Conservation (phyloP, 2,113 vertebrate genomes). For the Falcunculus frontatus region DNA sequence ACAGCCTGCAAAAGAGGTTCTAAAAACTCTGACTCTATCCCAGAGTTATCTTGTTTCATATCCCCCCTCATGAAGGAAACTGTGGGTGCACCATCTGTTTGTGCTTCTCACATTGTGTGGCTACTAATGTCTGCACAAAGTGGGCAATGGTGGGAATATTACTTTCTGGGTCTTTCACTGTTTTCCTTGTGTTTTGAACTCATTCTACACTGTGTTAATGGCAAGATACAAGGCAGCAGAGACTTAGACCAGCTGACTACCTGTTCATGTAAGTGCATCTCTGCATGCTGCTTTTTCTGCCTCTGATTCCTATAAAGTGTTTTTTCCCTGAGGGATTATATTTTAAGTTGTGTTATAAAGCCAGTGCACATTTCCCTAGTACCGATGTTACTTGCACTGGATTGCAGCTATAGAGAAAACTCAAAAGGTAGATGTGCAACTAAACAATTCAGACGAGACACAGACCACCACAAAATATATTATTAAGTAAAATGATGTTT, state of each 20-base stretch:
- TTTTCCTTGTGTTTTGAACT: neutral
- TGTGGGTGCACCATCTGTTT: neutral
- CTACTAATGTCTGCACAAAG: neutral
- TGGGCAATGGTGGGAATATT: neutral
- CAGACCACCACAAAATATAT: slow-evolving; percentile 63
- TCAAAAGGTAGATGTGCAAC: slow-evolving; percentile 16
- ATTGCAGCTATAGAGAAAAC: neutral
- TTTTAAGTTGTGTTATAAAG: slow-evolving; percentile 21
- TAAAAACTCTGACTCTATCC: neutral
- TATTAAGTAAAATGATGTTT: slow-evolving; percentile 70
- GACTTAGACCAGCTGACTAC: neutral
- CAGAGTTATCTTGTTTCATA: neutral
- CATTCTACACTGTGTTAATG: neutral
- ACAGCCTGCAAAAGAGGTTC: neutral
- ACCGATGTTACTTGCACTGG: neutral
- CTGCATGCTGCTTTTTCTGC: neutral
- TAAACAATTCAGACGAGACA: slow-evolving; percentile 29
- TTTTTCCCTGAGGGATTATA: neutral
- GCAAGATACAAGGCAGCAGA: neutral
- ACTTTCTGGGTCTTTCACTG: neutral
- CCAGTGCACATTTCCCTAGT: neutral
- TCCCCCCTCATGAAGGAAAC: neutral
- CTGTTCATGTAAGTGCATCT: neutral
- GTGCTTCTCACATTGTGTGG: neutral
- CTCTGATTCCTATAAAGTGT: slow-evolving; percentile 14